Evolutionary conservation across 2,888 invertebrate species (phyloP).

Genomic region (Diloba caeruleocephala): DNA sequence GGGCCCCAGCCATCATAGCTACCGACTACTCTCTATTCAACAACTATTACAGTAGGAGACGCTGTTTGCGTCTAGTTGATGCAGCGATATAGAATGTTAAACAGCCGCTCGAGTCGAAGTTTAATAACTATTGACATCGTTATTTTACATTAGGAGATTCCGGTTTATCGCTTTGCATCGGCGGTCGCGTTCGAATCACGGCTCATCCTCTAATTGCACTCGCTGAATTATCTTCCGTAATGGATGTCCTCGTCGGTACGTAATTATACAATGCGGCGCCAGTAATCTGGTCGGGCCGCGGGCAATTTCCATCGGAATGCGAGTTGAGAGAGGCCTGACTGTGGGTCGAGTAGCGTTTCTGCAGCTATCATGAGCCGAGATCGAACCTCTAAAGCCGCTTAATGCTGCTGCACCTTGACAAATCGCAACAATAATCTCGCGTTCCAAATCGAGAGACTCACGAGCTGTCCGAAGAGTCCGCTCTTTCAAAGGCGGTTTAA

Average conservation of each 20-base stretch:
- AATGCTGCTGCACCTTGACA: slow-evolving; percentile 67
- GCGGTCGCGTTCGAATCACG: slow-evolving; percentile 70
- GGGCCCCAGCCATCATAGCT: slow-evolving; percentile 34
- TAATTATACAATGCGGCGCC: slow-evolving; percentile 83
- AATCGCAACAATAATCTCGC: slow-evolving; percentile 69
- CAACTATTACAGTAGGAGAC: slow-evolving; percentile 60
- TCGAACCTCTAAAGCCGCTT: slow-evolving; percentile 63
- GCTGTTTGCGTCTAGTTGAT: slow-evolving; percentile 59
- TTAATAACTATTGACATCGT: slow-evolving; percentile 67
- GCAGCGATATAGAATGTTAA: slow-evolving; percentile 66
- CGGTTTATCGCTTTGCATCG: slow-evolving; percentile 64
- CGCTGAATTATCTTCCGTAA: slow-evolving; percentile 83
- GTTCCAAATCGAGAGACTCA: slow-evolving; percentile 58
- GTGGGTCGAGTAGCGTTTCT: slow-evolving; percentile 79
- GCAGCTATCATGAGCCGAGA: slow-evolving; percentile 68
- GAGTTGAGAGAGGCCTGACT: slow-evolving; percentile 66
- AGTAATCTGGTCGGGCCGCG: slow-evolving; percentile 73
- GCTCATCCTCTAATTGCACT: slow-evolving; percentile 79
- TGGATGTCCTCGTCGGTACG: slow-evolving; percentile 80
- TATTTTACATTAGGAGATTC: slow-evolving; percentile 68
- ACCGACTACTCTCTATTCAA: slow-evolving; percentile 50
- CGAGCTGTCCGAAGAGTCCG: slow-evolving; percentile 49
- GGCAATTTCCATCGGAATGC: slow-evolving; percentile 81
- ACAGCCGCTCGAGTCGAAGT: slow-evolving; percentile 62
- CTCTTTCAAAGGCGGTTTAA: slow-evolving; percentile 48